Percentiles rank a stretch among this genome's conserved stretches.
phyloP scores from a whole-genome alignment of 1,140 invertebrate genomes.

The Camponotus floridanus region DNA sequence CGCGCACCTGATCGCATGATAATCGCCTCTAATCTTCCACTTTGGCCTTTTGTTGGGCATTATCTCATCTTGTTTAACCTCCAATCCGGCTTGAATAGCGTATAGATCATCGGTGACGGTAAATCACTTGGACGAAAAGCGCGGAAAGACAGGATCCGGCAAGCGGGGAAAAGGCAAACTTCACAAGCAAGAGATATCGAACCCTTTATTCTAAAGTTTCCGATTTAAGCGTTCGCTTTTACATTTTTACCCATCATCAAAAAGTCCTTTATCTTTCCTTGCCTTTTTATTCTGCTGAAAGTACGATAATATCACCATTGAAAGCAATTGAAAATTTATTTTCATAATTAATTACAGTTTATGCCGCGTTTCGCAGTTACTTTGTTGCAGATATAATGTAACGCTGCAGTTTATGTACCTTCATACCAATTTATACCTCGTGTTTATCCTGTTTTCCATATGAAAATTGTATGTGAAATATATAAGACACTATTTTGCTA shows the following conservation, averaged over 20 bases:
- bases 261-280: conserved; percentile 25
- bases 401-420: not conserved
- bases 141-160: too few species aligned
- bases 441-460: not conserved
- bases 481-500: not conserved
- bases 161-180: conserved; percentile 34
- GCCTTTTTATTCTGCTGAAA: not conserved
- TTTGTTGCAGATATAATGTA: not conserved
- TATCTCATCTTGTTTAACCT: conserved; percentile 65
- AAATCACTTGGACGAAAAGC: conserved; percentile 80
- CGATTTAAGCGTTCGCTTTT: conserved; percentile 22
- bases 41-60: conserved; percentile 83
- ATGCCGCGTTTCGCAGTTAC: not conserved
- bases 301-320: conserved; percentile 10
- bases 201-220: conserved; percentile 8
- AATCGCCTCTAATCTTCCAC: conserved; percentile 87
- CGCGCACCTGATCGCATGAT: conserved; percentile 84
- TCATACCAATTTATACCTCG: not conserved
- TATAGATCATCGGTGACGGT: conserved; percentile 83
- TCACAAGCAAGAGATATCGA: conserved; percentile 34
- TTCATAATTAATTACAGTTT: conserved; percentile 27
- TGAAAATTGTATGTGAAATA: not conserved
- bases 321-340: conserved; percentile 35
- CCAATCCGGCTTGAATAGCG: conserved; percentile 58
- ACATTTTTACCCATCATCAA: conserved; percentile 22